Evolutionary conservation across 2,797 vertebrate species (phyloP), one percentile per base, ranked within the genome.

Genomic region (Pogoniulus pusillus): DNA sequence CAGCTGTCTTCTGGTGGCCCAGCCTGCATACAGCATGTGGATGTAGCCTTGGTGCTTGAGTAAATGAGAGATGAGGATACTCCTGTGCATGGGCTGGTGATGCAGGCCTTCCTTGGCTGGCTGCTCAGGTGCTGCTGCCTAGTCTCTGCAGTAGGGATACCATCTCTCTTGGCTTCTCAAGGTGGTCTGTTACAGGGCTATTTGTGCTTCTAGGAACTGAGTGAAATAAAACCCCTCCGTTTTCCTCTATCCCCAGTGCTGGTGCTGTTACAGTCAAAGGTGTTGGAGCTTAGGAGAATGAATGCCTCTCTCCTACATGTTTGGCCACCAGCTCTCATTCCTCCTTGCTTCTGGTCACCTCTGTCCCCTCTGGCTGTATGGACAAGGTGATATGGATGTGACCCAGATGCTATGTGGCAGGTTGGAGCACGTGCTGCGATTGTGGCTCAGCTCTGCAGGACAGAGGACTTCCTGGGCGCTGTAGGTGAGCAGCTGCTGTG

Each of bases 311-410:
- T 58, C 43, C 53, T 34, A 0, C n/a, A 6, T 23, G 3, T 19
- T 29, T 85, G 53, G 59, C 39, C 16, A 49, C 37, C 45, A 32
- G 14, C 54, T 81, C 34, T 45, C 37, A 6, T 18, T 81, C 70
- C 59, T 68, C n/a, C 53, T 53, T 5, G 0, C 18, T 77, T 30
- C 24, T 1, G 7, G 6, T 5, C 32, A 27, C 39, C 22, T 4
- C 22, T 3, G 3, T 54, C 30, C 85, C 54, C 5, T 13, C 2
- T 29, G 45, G 60, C 66, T 81, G 29, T 47, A 54, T 72, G 68
- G 23, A 26, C 12, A n/a, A 34, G n/a, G 3, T 10, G 59, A 32
- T 4, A 12, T 0, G 3, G n/a, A 19, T 2, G 9, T 49, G 35
- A 24, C 14, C 24, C 37, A 29, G 47, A 3, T 4, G 34, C 22